Evolutionary conservation across 2,888 invertebrate species (phyloP).

Genomic region (Hetaerina titia): DNA sequence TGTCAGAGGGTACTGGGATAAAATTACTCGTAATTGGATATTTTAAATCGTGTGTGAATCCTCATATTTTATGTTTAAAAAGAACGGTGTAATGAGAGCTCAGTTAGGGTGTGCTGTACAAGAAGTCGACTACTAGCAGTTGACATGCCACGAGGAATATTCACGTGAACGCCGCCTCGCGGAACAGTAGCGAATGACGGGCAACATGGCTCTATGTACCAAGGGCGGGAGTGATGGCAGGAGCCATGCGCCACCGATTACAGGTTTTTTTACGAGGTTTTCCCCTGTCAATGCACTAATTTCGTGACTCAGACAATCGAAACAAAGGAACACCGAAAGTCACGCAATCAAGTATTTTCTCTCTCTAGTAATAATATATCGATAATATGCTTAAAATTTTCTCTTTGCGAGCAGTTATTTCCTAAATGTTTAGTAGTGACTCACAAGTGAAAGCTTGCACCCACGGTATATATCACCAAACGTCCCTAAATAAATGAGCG

Average conservation of each 20-base stretch:
- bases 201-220: background rate
- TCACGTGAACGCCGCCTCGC: background rate
- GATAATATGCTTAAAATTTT: background rate
- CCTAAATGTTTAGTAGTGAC: background rate
- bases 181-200: background rate
- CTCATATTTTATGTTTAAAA: background rate
- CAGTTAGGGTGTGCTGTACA: background rate
- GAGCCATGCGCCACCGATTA: background rate
- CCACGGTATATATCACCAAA: background rate
- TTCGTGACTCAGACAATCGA: background rate
- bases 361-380: background rate
- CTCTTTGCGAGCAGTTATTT: no score
- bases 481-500: background rate
- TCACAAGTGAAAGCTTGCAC: background rate
- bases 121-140: background rate
- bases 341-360: constrained; percentile 9
- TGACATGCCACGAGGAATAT: background rate
- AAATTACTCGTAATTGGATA: background rate
- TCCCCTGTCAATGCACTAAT: background rate
- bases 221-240: background rate
- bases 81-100: background rate
- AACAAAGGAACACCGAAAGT: background rate
- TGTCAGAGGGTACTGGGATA: background rate
- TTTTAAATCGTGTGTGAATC: background rate
- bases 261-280: background rate